phyloP scores from a whole-genome alignment of 2,888 invertebrate genomes.

The Mythimna pallens region DNA sequence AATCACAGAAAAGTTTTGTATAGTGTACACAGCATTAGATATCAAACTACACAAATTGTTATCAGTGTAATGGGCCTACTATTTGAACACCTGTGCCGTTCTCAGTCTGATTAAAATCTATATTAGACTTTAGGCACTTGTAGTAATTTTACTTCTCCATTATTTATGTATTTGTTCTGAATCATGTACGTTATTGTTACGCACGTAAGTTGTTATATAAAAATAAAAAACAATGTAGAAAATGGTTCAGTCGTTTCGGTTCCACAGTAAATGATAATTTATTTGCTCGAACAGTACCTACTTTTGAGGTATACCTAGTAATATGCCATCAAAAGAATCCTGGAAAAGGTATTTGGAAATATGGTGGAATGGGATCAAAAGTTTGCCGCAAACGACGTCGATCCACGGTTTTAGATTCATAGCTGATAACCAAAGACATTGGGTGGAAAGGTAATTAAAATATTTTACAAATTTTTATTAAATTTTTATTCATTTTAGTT shows the following conservation, averaged over 20 bases:
- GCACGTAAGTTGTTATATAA: slow-evolving; percentile 57
- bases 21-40: background rate
- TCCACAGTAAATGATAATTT: background rate
- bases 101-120: slow-evolving; percentile 74
- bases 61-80: slow-evolving; percentile 51
- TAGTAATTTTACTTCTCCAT: slow-evolving; percentile 49
- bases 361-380: slow-evolving; percentile 88
- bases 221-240: slow-evolving; percentile 46
- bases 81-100: slow-evolving; percentile 72
- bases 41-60: slow-evolving; percentile 37
- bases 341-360: slow-evolving; percentile 80
- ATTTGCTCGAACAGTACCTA: background rate
- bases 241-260: slow-evolving; percentile 35
- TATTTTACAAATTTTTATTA: background rate
- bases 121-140: slow-evolving; percentile 53
- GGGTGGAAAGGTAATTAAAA: slow-evolving; percentile 91
- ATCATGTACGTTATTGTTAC: slow-evolving; percentile 49
- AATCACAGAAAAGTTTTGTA: slow-evolving; percentile 9
- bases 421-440: slow-evolving; percentile 91
- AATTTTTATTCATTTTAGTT: background rate
- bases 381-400: slow-evolving; percentile 87
- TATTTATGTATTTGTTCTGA: slow-evolving; percentile 56
- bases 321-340: slow-evolving; percentile 72
- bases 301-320: background rate
- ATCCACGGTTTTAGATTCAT: slow-evolving; percentile 93